A percentile compares a stretch with the other conserved stretches of the same genome.
phyloP scores from a whole-genome alignment of 2,113 vertebrate species.

The Ptilonorhynchus violaceus region DNA sequence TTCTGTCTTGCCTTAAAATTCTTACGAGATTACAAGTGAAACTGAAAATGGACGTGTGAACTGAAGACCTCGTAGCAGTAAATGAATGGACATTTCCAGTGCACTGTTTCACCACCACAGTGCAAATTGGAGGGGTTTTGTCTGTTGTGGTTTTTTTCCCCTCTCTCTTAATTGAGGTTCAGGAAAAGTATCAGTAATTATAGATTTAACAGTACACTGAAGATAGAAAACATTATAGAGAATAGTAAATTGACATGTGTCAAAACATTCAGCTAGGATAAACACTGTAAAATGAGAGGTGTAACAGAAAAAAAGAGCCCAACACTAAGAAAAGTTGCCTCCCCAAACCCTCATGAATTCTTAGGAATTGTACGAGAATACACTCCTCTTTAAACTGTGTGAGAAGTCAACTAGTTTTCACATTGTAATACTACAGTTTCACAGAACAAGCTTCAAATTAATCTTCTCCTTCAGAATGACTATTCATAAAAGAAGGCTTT shows the following conservation, averaged over 20 bases:
- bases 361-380: not conserved
- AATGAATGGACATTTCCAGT: not conserved
- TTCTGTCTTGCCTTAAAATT: not conserved
- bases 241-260: not conserved
- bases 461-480: not conserved
- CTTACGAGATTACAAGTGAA: not conserved
- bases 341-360: not conserved
- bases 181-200: not conserved
- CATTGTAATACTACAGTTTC: not conserved
- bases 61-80: not conserved
- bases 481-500: not conserved
- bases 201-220: not conserved
- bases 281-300: not conserved
- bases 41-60: not conserved
- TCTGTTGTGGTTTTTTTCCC: accelerated
- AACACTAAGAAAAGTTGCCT: not conserved
- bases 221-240: not conserved
- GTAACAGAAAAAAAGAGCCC: not conserved
- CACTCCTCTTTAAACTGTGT: not conserved
- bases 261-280: not conserved
- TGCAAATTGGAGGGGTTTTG: not conserved
- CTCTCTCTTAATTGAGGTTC: not conserved
- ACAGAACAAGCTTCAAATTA: not conserved
- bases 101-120: not conserved
- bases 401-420: not conserved